A percentile compares a stretch with the other conserved stretches of the same genome.
Evolutionary conservation across 2,888 invertebrate genomes (phyloP).

Genomic region (Microctonus hyperodae): DNA sequence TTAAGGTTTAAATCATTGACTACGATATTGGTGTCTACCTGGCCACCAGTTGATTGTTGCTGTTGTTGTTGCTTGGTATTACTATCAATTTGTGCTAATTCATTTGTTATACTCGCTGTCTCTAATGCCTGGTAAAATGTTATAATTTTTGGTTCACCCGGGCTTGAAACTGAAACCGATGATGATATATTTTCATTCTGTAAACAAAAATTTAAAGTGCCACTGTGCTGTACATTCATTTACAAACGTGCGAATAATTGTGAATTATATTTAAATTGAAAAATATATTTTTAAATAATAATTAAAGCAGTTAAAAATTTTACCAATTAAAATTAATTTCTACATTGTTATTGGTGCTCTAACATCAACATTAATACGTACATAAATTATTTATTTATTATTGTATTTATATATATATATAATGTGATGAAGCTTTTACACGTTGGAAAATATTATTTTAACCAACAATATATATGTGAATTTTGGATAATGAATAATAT

Average conservation of each 20-base stretch:
- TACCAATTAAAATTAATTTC: neutral
- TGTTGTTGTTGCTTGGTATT: slow-evolving; percentile 37
- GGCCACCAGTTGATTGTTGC: slow-evolving; percentile 47
- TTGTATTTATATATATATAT: neutral
- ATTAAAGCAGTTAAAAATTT: neutral
- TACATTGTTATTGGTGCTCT: neutral
- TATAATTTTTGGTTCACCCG: slow-evolving; percentile 56
- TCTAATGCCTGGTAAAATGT: slow-evolving; percentile 60
- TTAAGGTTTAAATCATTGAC: slow-evolving; percentile 47
- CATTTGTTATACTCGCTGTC: slow-evolving; percentile 56
- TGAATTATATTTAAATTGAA: slow-evolving; percentile 4
- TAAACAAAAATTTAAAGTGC: slow-evolving; percentile 54
- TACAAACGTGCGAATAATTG: slow-evolving; percentile 19
- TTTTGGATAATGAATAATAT: slow-evolving; percentile 5
- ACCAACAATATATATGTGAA: neutral
- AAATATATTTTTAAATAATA: neutral
- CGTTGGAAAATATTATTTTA: neutral
- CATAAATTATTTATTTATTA: neutral
- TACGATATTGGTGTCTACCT: slow-evolving; percentile 51
- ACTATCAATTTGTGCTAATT: slow-evolving; percentile 43
- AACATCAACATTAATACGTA: neutral
- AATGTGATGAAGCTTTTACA: neutral
- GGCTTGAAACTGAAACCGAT: slow-evolving; percentile 54
- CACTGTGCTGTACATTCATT: slow-evolving; percentile 49
- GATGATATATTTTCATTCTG: slow-evolving; percentile 52